These are phyloP conservation scores for Cantharis lateralis DNA, from an alignment of 2,888 invertebrate species.

Conservation along the genomic window DNA sequence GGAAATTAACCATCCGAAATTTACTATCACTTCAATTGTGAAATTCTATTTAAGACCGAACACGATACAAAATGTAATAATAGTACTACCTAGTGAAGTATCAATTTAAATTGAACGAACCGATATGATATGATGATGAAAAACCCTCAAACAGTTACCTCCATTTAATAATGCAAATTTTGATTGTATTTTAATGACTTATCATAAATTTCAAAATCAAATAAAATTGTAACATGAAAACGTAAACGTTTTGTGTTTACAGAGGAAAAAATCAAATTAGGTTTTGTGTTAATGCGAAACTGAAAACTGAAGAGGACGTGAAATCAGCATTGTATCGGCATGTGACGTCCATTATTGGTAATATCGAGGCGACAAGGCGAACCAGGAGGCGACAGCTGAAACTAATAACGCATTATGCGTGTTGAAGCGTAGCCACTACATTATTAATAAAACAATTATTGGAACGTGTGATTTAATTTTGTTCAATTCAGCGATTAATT, in stretches of 20 bases:
- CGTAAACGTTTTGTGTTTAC: background rate
- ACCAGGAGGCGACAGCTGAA: slow-evolving; percentile 38
- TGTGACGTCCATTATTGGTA: slow-evolving; percentile 34
- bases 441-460: slow-evolving; percentile 43
- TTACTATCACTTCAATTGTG: background rate
- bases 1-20: slow-evolving; percentile 10
- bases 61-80: background rate
- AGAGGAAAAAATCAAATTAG: slow-evolving; percentile 5
- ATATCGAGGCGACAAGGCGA: slow-evolving; percentile 39
- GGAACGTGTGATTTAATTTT: slow-evolving; percentile 39
- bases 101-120: background rate
- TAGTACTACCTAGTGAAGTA: background rate
- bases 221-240: background rate
- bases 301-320: slow-evolving; percentile 21
- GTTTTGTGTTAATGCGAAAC: slow-evolving; percentile 17
- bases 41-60: background rate
- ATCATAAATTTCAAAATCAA: background rate
- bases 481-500: slow-evolving; percentile 26
- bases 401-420: slow-evolving; percentile 36
- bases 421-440: slow-evolving; percentile 34
- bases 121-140: background rate
- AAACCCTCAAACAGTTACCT: background rate
- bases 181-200: background rate
- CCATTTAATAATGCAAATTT: background rate
- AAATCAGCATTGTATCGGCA: slow-evolving; percentile 29